These are phyloP conservation scores for Eupithecia insigniata DNA, from an alignment of 2,888 invertebrate genomes.

Conservation along the genomic window DNA sequence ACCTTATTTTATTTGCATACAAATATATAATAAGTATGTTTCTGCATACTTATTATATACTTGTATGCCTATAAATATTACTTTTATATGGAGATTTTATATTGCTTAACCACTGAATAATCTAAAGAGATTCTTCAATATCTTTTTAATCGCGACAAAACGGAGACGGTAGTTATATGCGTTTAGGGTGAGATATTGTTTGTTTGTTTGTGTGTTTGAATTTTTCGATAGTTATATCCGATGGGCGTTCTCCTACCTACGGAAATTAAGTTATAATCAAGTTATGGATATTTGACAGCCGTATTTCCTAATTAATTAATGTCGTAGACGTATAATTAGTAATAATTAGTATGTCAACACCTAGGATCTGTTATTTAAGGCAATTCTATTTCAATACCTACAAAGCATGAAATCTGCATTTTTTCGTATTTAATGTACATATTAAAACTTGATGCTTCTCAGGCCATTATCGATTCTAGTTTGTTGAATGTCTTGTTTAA, in stretches of 20 bases:
- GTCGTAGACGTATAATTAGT: slow-evolving; percentile 20
- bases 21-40: no score
- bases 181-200: no score
- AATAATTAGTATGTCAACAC: slow-evolving; percentile 42
- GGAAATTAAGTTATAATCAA: slow-evolving; percentile 2
- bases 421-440: slow-evolving; percentile 31
- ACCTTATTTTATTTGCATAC: no score
- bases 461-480: slow-evolving; percentile 36
- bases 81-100: no score
- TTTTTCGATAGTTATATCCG: not conserved
- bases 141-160: no score
- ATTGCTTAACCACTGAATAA: no score
- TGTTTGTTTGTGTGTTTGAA: no score
- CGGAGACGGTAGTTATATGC: no score
- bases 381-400: slow-evolving; percentile 20
- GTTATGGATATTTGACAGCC: slow-evolving; percentile 24
- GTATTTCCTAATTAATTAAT: slow-evolving; percentile 26
- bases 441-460: slow-evolving; percentile 29
- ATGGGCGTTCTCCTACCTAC: not conserved
- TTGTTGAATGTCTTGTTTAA: slow-evolving; percentile 35
- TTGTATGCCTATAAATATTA: no score
- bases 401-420: slow-evolving; percentile 36
- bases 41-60: no score
- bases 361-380: not conserved
- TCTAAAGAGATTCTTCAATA: no score